phyloP scores from a whole-genome alignment of 1,140 invertebrate species.

The Microplitis demolitor region DNA sequence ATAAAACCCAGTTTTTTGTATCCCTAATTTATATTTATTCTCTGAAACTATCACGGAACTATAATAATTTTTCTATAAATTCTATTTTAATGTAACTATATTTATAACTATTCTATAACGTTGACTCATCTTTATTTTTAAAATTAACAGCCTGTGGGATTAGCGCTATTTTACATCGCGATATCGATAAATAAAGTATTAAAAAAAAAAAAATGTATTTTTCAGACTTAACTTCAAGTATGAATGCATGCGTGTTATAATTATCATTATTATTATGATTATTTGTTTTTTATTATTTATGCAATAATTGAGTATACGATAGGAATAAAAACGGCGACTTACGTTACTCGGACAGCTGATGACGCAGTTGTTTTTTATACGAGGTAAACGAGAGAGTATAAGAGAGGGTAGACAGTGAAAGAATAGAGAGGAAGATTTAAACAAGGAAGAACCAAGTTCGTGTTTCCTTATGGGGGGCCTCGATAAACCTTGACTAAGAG shows the following conservation, averaged over 20 bases:
- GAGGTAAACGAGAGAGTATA: conserved; percentile 37
- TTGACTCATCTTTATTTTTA: conserved; percentile 42
- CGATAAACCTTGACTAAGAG: conserved; percentile 29
- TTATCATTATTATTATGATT: too few species aligned
- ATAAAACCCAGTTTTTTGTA: too few species aligned
- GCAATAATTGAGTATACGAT: background rate
- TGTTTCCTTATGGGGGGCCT: conserved; percentile 40
- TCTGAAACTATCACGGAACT: background rate
- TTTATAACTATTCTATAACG: conserved; percentile 27
- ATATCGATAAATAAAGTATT: background rate
- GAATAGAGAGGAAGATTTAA: conserved; percentile 5
- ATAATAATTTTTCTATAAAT: background rate
- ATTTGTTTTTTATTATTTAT: too few species aligned
- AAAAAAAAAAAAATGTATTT: background rate
- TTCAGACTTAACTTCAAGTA: too few species aligned
- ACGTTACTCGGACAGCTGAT: background rate
- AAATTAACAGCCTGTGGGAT: conserved; percentile 12
- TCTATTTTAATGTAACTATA: conserved; percentile 25
- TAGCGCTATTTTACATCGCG: background rate
- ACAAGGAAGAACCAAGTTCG: conserved; percentile 12
- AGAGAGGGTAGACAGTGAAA: conserved; percentile 9
- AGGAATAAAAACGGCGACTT: background rate
- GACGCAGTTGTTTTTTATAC: conserved; percentile 31
- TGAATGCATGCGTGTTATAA: too few species aligned
- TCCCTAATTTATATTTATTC: too few species aligned